Percentiles rank a stretch among this genome's conserved stretches.
phyloP scores from a whole-genome alignment of 64 coral and sea anemone genomes.

The Dendrophyllia cribrosa region DNA sequence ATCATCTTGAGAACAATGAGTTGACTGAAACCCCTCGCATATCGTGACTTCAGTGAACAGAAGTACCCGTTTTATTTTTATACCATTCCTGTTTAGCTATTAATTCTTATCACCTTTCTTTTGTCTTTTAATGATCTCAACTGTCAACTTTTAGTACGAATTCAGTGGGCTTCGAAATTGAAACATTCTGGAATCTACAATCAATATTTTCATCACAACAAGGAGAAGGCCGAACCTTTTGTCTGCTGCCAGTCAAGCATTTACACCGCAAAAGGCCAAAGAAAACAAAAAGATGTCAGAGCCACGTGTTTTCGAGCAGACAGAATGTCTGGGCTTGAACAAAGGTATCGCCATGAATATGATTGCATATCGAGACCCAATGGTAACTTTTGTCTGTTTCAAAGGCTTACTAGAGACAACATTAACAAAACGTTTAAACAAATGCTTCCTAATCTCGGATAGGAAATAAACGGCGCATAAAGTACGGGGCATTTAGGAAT shows the following conservation, averaged over 20 bases:
- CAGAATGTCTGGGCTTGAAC: constrained; percentile 42
- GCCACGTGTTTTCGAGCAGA: constrained; percentile 50
- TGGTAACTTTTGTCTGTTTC: constrained; percentile 31
- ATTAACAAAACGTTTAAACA: background rate
- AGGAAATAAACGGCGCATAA: background rate
- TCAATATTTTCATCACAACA: background rate
- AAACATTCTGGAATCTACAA: background rate
- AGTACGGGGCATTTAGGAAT: background rate
- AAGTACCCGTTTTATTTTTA: background rate
- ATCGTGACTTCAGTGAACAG: constrained; percentile 51
- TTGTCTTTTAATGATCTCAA: constrained; percentile 62
- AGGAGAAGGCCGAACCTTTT: background rate
- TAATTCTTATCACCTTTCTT: constrained; percentile 6
- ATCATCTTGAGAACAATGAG: background rate
- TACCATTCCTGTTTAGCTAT: background rate
- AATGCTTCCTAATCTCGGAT: background rate
- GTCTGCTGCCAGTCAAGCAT: constrained; percentile 32
- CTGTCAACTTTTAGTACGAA: background rate
- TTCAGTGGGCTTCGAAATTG: background rate
- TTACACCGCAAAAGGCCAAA: background rate
- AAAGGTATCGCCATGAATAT: constrained; percentile 35
- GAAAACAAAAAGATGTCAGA: constrained; percentile 12
- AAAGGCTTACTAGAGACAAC: background rate
- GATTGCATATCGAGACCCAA: constrained; percentile 8
- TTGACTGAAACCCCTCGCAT: background rate